Base-by-base conservation (phyloP, 2,797 vertebrate species). In the Falco columbarius region DNA sequence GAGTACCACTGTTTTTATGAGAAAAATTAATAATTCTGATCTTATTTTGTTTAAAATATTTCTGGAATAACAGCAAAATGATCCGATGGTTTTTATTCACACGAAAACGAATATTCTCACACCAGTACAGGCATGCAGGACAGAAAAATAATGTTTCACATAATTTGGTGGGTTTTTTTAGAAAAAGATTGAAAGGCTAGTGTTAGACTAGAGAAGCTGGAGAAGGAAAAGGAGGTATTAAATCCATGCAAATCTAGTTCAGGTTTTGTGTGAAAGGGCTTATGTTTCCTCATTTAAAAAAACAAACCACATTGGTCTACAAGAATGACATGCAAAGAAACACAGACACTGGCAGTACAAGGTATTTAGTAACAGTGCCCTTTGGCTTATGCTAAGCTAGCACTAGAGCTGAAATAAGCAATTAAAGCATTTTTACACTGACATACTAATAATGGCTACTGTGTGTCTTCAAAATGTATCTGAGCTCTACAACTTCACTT, bases 321-420 rank as follows among this genome's bases (percentile, higher is more conserved):
- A 71, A 24, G 26, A 79, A 40, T 7, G 12, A 89, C 0, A 72
- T 22, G 19, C 21, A 84, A 81, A 82, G 24, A 90, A 89, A 81
- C 68, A 74, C 40, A 88, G 70, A 62, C 14, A 86, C 24, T 47
- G 21, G 67, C 40, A 85, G 67, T 62, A 71, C 9, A 67, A 67
- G 24, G 51, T 86, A 66, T 95, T 95, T 93, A 90, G 66, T 89
- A 95, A 77, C 55, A 77, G 67, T 23, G 42, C 24, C 68, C 58
- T 95, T 66, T 68, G 83, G 71, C 61, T 92, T 89, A 32, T 24
- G 38, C 51, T 86, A 71, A 86, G 81, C 16, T 34, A 74, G 36
- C 27, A 74, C 65, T 63, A 79, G 74, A 94, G 75, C 44, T 91
- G 93, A 96, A 94, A 87, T 27, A 86, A 90, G 82, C 77, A 90